phyloP scores from a whole-genome alignment of 2,797 vertebrate genomes.

The Brotula barbata region DNA sequence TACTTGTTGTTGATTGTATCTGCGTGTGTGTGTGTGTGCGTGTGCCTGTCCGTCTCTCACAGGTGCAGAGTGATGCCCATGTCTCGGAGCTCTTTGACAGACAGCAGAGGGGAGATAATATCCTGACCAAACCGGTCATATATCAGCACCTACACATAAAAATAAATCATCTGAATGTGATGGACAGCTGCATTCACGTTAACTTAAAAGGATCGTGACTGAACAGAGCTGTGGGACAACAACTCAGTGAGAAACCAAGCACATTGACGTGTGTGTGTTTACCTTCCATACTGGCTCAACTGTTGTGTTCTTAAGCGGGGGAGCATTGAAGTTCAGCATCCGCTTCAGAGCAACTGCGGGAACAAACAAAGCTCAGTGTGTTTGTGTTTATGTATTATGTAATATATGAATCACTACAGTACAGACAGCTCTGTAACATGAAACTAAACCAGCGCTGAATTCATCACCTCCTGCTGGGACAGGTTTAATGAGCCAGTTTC shows the following conservation, averaged over 20 bases:
- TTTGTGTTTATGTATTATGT: no score
- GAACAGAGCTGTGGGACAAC: neutral
- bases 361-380: neutral
- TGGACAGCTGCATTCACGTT: no score
- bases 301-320: slow-evolving; percentile 91
- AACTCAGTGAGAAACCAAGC: no score
- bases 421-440: no score
- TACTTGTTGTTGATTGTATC: no score
- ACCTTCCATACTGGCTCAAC: slow-evolving; percentile 99
- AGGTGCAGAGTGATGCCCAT: slow-evolving; percentile 98
- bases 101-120: slow-evolving; percentile 94
- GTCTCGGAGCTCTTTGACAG: slow-evolving; percentile 95
- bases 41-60: slow-evolving; percentile 73
- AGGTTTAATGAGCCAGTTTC: no score
- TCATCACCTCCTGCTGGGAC: no score
- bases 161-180: neutral
- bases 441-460: no score
- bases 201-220: neutral
- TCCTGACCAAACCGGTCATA: slow-evolving; percentile 97
- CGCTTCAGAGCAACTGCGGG: slow-evolving; percentile 90
- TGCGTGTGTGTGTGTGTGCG: slow-evolving; percentile 7
- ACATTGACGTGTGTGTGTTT: neutral
- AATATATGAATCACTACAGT: no score
- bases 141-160: slow-evolving; percentile 85
- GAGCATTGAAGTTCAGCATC: slow-evolving; percentile 97